Conservation (phyloP, 1,140 invertebrate genomes). For the Metaphire vulgaris region DNA sequence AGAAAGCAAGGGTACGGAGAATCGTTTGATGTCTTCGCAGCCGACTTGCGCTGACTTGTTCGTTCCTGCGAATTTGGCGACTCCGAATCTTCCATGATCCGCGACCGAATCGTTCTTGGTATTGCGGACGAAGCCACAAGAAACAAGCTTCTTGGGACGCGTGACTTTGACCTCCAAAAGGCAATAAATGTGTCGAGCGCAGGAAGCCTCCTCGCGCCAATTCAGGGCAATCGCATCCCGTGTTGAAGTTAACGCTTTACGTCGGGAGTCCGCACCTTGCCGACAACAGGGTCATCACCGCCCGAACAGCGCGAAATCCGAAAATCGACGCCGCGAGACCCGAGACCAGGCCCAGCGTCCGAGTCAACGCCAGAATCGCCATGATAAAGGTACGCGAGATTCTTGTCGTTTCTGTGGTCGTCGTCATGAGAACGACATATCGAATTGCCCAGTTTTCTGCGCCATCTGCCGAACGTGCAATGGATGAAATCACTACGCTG, state of each 20-base stretch:
- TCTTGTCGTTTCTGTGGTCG: neutral
- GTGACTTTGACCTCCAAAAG: too few relatives aligned
- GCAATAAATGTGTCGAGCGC: neutral
- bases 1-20: constrained; percentile 11
- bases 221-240: neutral
- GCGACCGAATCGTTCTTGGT: constrained; percentile 1
- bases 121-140: neutral
- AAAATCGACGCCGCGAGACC: too few relatives aligned
- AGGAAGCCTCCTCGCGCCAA: neutral
- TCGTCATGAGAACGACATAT: neutral
- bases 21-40: neutral
- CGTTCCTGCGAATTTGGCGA: constrained; percentile 12
- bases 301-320: neutral
- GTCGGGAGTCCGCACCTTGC: neutral
- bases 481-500: constrained; percentile 10
- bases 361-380: neutral
- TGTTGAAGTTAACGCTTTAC: neutral
- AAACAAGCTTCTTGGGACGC: neutral
- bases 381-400: neutral
- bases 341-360: neutral
- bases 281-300: too few relatives aligned
- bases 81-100: constrained; percentile 1
- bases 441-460: neutral
- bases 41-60: constrained; percentile 3
- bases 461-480: constrained; percentile 23